phyloP scores from a whole-genome alignment of 1,140 invertebrate species.

The Hyposmocoma kahamanoa region DNA sequence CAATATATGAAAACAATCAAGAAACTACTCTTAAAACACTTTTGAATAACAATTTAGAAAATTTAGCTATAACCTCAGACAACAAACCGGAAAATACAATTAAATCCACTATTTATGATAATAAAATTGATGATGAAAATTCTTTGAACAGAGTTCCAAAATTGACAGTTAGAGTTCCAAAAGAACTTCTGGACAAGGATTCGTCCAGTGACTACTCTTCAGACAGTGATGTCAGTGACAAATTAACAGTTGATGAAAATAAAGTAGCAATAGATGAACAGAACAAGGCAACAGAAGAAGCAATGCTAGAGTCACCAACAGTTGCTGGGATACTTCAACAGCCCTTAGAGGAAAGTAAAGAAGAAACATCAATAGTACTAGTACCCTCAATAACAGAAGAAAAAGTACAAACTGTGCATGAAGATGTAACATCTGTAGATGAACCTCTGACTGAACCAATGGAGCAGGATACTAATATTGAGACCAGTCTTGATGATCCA shows the following conservation, averaged over 20 bases:
- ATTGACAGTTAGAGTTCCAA: conserved; percentile 67
- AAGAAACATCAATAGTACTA: conserved; percentile 12
- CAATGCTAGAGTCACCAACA: background rate
- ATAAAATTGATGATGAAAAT: conserved; percentile 57
- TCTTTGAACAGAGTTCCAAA: conserved; percentile 68
- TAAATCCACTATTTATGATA: conserved; percentile 66
- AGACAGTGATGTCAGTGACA: conserved; percentile 76
- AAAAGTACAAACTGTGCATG: conserved; percentile 25
- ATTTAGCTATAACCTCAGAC: conserved; percentile 26
- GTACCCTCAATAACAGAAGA: conserved; percentile 16
- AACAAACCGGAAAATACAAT: conserved; percentile 46
- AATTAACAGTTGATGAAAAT: conserved; percentile 66
- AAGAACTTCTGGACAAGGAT: conserved; percentile 67
- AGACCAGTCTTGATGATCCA: conserved; percentile 46
- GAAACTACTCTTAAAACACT: conserved; percentile 50
- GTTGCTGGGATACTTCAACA: conserved; percentile 5
- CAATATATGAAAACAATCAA: conserved; percentile 58
- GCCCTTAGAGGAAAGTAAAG: conserved; percentile 6
- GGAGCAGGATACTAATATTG: conserved; percentile 30
- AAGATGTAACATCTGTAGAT: conserved; percentile 17
- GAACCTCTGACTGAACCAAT: conserved; percentile 39
- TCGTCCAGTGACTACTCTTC: conserved; percentile 71
- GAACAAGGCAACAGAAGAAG: conserved; percentile 14
- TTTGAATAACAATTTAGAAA: conserved; percentile 56
- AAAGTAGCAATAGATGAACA: conserved; percentile 25